Percentiles rank a stretch among this genome's conserved stretches.
These are phyloP conservation scores for Galendromus occidentalis DNA, from an alignment of 1,140 invertebrate genomes.

Conservation along the genomic window DNA sequence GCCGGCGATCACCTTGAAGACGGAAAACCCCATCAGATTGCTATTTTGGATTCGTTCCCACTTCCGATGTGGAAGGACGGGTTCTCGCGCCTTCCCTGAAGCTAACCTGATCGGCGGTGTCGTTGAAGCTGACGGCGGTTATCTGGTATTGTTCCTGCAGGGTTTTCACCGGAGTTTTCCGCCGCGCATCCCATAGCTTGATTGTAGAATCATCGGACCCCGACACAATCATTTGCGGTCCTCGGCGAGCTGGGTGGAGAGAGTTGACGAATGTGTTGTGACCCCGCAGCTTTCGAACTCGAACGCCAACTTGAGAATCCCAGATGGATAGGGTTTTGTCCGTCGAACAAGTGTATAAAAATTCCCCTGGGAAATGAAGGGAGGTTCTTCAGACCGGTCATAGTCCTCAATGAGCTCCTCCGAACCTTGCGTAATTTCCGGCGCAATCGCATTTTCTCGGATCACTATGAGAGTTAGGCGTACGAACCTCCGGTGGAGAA, in stretches of 20 bases:
- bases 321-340: conserved; percentile 87
- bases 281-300: conserved; percentile 75
- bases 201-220: conserved; percentile 88
- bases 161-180: conserved; percentile 54
- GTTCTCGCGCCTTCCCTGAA: too few relatives aligned
- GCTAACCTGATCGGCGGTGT: conserved; percentile 61
- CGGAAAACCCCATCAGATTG: background rate
- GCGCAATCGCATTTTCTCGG: too few relatives aligned
- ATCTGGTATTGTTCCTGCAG: conserved; percentile 67
- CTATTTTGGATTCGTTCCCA: too few relatives aligned
- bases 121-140: conserved; percentile 80
- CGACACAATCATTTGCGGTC: conserved; percentile 68
- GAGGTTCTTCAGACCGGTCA: background rate
- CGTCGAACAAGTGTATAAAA: conserved; percentile 75
- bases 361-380: conserved; percentile 28
- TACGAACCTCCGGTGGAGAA: conserved; percentile 73
- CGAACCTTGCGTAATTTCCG: too few relatives aligned
- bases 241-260: conserved; percentile 49
- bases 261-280: conserved; percentile 37
- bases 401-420: too few relatives aligned
- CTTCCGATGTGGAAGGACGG: too few relatives aligned
- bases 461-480: too few relatives aligned
- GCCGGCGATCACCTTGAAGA: conserved; percentile 40
- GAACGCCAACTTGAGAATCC: conserved; percentile 66
- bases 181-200: conserved; percentile 57